Percentiles rank a stretch among this genome's conserved stretches.
These are phyloP conservation scores for Trachelipus rathkii DNA, from an alignment of 1,140 invertebrate genomes.

Conservation along the genomic window DNA sequence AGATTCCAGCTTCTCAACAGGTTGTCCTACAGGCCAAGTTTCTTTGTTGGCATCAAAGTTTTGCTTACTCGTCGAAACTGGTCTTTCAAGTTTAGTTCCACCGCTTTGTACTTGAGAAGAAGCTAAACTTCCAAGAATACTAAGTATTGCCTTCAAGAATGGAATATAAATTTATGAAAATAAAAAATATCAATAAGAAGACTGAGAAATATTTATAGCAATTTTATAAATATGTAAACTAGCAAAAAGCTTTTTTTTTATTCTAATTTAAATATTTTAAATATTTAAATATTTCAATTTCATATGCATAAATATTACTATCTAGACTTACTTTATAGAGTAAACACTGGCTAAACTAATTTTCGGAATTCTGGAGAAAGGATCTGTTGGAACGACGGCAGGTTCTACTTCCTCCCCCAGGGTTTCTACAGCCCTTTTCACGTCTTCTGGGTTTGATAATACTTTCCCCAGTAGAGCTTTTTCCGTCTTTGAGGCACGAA, in stretches of 20 bases:
- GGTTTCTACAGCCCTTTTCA: background rate
- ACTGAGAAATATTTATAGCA: background rate
- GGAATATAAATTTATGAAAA: background rate
- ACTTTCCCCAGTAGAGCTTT: background rate
- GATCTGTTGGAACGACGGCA: background rate
- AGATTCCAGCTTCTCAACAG: constrained; percentile 71
- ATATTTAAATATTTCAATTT: too few species aligned
- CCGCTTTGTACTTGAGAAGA: constrained; percentile 49
- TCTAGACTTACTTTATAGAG: constrained; percentile 18
- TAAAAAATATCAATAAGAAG: background rate
- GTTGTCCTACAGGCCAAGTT: constrained; percentile 73
- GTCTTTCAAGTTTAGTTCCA: constrained; percentile 52
- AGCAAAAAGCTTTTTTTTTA: too few species aligned
- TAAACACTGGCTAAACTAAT: constrained; percentile 6
- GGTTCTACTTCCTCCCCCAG: background rate
- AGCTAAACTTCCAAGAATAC: background rate
- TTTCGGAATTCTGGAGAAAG: constrained; percentile 2
- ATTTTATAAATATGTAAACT: too few species aligned
- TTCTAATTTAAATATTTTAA: too few species aligned
- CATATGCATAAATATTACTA: background rate
- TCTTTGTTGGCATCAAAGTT: constrained; percentile 65
- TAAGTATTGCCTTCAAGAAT: background rate
- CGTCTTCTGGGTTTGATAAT: background rate
- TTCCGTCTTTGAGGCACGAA: constrained; percentile 14
- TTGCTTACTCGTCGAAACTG: constrained; percentile 68